phyloP scores from a whole-genome alignment of 2,888 invertebrate genomes.

The Stictocephala bisonia region DNA sequence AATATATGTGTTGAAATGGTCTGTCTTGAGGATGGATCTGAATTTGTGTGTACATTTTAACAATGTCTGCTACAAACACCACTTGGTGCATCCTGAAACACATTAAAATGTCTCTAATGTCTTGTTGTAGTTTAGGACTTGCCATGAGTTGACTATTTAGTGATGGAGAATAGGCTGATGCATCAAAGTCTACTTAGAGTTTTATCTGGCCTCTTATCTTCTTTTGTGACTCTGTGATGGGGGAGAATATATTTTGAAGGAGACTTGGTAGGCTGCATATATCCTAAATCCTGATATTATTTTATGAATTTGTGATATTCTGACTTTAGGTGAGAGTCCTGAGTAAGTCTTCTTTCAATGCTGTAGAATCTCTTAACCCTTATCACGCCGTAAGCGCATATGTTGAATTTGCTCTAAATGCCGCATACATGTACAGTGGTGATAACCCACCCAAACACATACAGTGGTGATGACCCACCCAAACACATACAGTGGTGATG shows the following conservation, averaged over 20 bases:
- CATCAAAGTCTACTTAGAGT: slow-evolving; percentile 57
- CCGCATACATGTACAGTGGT: too few species aligned
- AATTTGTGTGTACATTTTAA: slow-evolving; percentile 58
- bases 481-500: too few species aligned
- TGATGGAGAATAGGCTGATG: slow-evolving; percentile 52
- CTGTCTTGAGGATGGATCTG: slow-evolving; percentile 48
- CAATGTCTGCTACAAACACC: slow-evolving; percentile 56
- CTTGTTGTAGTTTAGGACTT: slow-evolving; percentile 57
- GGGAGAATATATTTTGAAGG: slow-evolving; percentile 40
- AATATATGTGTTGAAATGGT: slow-evolving; percentile 54
- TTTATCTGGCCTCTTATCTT: slow-evolving; percentile 51
- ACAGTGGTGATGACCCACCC: too few species aligned
- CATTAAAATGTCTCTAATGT: slow-evolving; percentile 53
- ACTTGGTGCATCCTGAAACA: slow-evolving; percentile 52
- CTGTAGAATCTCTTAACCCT: slow-evolving; percentile 39
- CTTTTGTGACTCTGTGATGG: slow-evolving; percentile 54
- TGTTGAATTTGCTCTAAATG: too few species aligned
- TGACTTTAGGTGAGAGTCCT: not conserved
- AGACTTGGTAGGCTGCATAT: slow-evolving; percentile 50
- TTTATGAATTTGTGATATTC: slow-evolving; percentile 52
- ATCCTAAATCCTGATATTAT: slow-evolving; percentile 54
- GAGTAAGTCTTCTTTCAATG: slow-evolving; percentile 36
- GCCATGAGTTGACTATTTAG: slow-evolving; percentile 53
- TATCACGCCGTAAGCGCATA: too few species aligned
- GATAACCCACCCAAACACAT: too few species aligned